A percentile compares a stretch with the other conserved stretches of the same genome.
Evolutionary conservation across 2,888 invertebrate genomes (phyloP).

Genomic region (Rhingia campestris): DNA sequence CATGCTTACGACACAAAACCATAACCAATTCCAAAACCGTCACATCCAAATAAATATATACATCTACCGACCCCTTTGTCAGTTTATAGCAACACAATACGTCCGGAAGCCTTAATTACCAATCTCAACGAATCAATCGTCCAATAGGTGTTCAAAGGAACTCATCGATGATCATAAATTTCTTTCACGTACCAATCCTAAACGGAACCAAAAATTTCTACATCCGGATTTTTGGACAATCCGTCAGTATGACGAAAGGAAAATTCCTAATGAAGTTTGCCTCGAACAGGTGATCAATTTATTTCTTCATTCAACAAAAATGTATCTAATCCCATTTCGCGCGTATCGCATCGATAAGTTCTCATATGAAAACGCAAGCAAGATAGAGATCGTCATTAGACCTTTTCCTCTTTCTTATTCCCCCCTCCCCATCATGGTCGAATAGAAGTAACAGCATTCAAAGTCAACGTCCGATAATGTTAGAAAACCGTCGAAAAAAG

Average conservation of each 20-base stretch:
- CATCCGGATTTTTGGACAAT: conserved; percentile 59
- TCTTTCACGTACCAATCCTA: conserved; percentile 44
- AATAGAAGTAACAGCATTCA: conserved; percentile 40
- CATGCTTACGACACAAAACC: too few relatives aligned
- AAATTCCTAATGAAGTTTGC: background rate
- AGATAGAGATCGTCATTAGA: conserved; percentile 17
- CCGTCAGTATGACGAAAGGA: conserved; percentile 12
- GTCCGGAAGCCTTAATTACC: conserved; percentile 20
- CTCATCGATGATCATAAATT: conserved; percentile 11
- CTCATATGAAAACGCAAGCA: conserved; percentile 11
- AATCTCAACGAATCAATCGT: conserved; percentile 25
- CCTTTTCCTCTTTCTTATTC: background rate
- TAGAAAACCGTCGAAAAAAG: conserved; percentile 39
- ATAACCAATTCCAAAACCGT: too few relatives aligned
- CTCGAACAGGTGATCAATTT: conserved; percentile 31
- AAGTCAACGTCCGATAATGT: conserved; percentile 53
- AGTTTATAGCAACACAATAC: background rate
- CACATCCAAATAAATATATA: too few relatives aligned
- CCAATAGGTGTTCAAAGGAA: background rate
- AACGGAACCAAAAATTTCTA: conserved; percentile 59
- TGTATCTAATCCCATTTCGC: conserved; percentile 50
- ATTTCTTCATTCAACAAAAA: conserved; percentile 14
- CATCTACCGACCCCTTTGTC: background rate
- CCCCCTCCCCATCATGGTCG: background rate
- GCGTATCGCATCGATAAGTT: conserved; percentile 46